These are phyloP conservation scores for Liparis tanakae DNA, from an alignment of 2,797 vertebrate genomes.

Conservation along the genomic window DNA sequence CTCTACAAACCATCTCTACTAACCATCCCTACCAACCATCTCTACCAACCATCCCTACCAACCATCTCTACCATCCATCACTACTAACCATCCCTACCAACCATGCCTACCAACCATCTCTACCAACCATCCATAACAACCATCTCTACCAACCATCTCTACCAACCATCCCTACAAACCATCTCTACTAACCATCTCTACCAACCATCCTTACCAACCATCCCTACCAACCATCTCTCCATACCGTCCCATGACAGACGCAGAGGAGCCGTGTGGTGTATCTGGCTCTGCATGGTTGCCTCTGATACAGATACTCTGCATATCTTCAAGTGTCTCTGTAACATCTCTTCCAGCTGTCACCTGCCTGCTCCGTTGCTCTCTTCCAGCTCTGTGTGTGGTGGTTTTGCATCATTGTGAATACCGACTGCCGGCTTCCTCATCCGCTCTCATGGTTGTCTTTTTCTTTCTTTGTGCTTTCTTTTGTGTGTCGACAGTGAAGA, in stretches of 20 bases:
- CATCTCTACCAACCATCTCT: too few species aligned
- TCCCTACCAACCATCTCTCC: not conserved
- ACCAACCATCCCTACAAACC: too few species aligned
- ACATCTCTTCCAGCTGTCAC: conserved; percentile 13
- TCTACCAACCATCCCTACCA: too few species aligned
- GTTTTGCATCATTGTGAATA: conserved; percentile 64
- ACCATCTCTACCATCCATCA: too few species aligned
- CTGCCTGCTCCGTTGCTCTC: conserved; percentile 9
- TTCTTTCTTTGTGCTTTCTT: conserved; percentile 75
- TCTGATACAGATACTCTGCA: conserved; percentile 17
- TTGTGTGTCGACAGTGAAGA: conserved; percentile 82
- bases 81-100: too few species aligned
- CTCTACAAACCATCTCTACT: too few species aligned
- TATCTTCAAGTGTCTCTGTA: conserved; percentile 21
- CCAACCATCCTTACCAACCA: too few species aligned
- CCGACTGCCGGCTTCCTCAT: conserved; percentile 67
- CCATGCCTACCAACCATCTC: too few species aligned
- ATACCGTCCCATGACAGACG: not conserved
- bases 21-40: too few species aligned
- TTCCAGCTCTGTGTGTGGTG: conserved; percentile 39
- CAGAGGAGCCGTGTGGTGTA: not conserved
- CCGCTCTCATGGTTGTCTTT: conserved; percentile 76
- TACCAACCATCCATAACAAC: too few species aligned
- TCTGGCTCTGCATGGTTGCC: not conserved
- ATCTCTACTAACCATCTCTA: too few species aligned